Evolutionary conservation across 2,888 invertebrate species (phyloP), one percentile per base, ranked within the genome.

Genomic region (Phoenoteleia sp.): DNA sequence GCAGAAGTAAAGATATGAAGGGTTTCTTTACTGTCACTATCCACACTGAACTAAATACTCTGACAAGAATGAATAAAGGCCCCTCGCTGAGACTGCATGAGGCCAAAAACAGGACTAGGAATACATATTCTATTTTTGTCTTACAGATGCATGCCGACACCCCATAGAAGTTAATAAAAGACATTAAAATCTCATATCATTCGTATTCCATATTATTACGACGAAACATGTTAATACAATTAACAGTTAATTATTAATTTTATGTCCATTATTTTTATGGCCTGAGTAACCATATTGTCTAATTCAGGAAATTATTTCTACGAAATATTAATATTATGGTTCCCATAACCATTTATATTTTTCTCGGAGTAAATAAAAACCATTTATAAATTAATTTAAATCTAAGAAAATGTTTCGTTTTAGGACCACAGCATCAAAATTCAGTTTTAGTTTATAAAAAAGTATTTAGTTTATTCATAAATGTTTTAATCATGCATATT

Each of bases 41-140:
- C 21, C 72, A 54, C 29, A 42, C 62, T 42, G 7, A 71, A 81
- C 64, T 80, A 56, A 81, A 23, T 21, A 19, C 25, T 75, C 66
- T 54, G 72, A 67, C 71, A 66, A 67, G n/a, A 49, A 49, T 62
- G 67, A 25, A 80, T 39, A 64, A 77, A 62, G 66, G 29, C 80
- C 85, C 82, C 85, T 80, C 23, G 49, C 85, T 60, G 82, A 86
- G 85, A 81, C 42, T 66, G 76, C 82, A 79, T 82, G 79, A 36
- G 84, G 74, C 74, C 77, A 77, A 84, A 71, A 82, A 49, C 75
- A 81, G 82, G 82, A 85, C 52, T 74, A 77, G 45, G 29, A 76
- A 69, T 66, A 80, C 58, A 13, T 19, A 64, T 33, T 75, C 79
- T 86, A 86, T 86, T 86, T 86, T 83, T 49, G 42, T 52, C 64